Evolutionary conservation across 2,888 invertebrate species (phyloP), one percentile per base, ranked within the genome.

Genomic region (Lasioglossum pauxillum): DNA sequence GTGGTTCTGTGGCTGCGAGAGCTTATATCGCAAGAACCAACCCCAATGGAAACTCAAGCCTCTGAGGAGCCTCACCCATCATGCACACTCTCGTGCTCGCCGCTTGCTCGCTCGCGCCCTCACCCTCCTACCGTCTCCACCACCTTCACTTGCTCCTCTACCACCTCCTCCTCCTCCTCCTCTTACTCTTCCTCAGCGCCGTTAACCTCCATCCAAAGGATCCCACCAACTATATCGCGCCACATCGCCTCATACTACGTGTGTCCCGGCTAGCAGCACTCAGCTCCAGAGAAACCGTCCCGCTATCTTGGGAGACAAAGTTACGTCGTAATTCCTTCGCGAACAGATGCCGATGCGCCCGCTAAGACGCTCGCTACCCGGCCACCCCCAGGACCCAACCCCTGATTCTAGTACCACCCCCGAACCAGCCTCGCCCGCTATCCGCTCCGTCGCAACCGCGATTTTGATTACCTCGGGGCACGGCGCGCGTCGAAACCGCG

Each of bases 281-380:
- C 93, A 92, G 86, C 92, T 88, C 82, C 92, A 92, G 92, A 93
- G 91, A 89, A 92, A 91, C 92, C 92, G 92, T 92, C 92, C 92
- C 92, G 90, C 94, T 94, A 94, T 95, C 94, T 94, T 93, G 92
- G 92, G 92, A 94, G 94, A 94, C 94, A 94, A 95, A 95, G 93
- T 95, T 95, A 93, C 94, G 92, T 95, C 95, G 95, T 95, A 95
- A 95, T 94, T 95, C 95, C 94, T 93, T 95, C 95, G 94, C 92
- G 94, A 95, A 94, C 95, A 95, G 95, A 95, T 95, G 95, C 95
- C 94, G 93, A 95, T 94, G 94, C 91, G 90, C 89, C 90, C 53
- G 92, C 92, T 93, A 93, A 94, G 93, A 94, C 90, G 88, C 73
- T 79, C 83, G 23, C 73, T 78, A 53, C 74, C 44, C 84, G 67